Evolutionary conservation across 2,113 vertebrate species (phyloP).

Genomic region (Saccopteryx bilineata): DNA sequence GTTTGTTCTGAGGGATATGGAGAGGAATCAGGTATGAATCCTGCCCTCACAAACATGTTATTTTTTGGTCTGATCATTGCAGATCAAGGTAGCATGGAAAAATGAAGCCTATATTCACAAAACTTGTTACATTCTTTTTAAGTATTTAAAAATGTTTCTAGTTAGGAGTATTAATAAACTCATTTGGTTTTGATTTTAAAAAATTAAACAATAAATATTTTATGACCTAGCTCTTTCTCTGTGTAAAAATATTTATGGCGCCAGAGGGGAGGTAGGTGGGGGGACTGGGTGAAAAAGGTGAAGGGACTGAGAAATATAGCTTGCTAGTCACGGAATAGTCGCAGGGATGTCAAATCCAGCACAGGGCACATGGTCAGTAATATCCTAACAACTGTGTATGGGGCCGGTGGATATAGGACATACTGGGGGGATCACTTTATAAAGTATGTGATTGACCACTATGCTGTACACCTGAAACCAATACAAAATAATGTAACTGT

Average conservation of each 20-base stretch:
- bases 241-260: background rate
- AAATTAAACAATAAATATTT: background rate
- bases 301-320: too few species aligned
- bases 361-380: too few species aligned
- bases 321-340: too few species aligned
- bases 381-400: too few species aligned
- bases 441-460: too few species aligned
- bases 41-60: background rate
- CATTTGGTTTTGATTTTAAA: conserved; percentile 30
- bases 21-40: background rate
- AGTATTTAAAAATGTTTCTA: background rate
- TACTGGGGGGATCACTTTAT: too few species aligned
- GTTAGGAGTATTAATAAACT: conserved; percentile 8
- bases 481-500: background rate
- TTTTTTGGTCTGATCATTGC: background rate
- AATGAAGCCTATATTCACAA: background rate
- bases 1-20: conserved; percentile 11
- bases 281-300: too few species aligned
- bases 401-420: too few species aligned
- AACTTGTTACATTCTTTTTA: conserved; percentile 6
- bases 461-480: too few species aligned
- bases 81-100: background rate
- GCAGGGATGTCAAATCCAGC: too few species aligned
- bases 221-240: conserved; percentile 9
- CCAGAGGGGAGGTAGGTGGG: too few species aligned